phyloP scores from a whole-genome alignment of 2,888 invertebrate genomes.

The Neoscelio sp. region DNA sequence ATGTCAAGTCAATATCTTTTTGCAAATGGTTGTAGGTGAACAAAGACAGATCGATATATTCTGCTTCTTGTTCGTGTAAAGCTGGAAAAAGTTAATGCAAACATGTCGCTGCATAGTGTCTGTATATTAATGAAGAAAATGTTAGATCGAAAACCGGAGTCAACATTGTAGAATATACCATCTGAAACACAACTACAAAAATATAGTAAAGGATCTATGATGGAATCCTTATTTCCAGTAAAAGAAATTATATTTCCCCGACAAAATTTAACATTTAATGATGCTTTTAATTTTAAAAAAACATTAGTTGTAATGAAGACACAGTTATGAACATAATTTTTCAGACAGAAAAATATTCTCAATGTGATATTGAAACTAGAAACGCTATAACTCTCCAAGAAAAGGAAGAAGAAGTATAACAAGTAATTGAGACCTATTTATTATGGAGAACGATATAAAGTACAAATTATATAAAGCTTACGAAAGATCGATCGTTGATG shows the following conservation, averaged over 20 bases:
- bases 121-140: background rate
- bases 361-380: no score
- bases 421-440: background rate
- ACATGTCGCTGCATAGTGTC: background rate
- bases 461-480: no score
- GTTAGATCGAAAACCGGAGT: background rate
- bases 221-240: background rate
- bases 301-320: no score
- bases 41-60: background rate
- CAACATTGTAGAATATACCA: background rate
- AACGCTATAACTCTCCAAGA: no score
- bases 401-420: no score
- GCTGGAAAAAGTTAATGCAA: background rate
- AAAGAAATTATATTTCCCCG: background rate
- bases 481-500: background rate
- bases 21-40: background rate
- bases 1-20: background rate
- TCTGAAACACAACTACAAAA: background rate
- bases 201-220: background rate
- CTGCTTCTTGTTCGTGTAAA: background rate
- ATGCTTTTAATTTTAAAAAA: no score
- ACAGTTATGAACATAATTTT: no score
- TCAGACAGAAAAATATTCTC: no score
- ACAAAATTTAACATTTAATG: no score
- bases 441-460: no score